Base-by-base conservation (phyloP, 2,888 invertebrate species). In the Hedya salicella region DNA sequence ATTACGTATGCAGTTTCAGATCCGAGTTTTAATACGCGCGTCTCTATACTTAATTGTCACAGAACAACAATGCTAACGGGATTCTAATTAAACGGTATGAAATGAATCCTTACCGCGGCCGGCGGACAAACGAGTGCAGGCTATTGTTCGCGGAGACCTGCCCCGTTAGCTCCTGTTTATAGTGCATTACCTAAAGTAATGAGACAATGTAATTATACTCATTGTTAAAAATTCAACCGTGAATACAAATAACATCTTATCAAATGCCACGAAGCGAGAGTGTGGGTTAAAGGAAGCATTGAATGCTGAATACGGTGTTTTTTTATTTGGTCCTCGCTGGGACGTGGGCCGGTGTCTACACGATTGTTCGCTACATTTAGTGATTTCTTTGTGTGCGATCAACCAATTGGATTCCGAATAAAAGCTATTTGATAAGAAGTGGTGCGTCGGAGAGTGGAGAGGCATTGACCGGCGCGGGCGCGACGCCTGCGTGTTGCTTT, bases 401-500 rank as follows among this genome's bases (percentile, higher is more conserved):
- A 46, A 46, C 13, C 19, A 46, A 11, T 21, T n/a, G 19, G 16
- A 17, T 56, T 56, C 14, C 5, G 16, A 16, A 56, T 30, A 30
- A 44, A 56, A 30, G n/a, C 30, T 44, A 42, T 56, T 44, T 16
- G 25, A 42, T 44, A 30, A 17, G 42, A 30, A 30, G 42, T 9
- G 21, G 14, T 21, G 16, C 32, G 8, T 49, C n/a, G 1, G 32
- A 52, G 50, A 32, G 50, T 25, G 32, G 32, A 2, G 52, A 30
- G 25, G n/a, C 25, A 32, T 3, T 14, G 21, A 48, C 32, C 46
- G 36, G 16, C 16, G 36, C 39, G 8, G 9, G 21, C 59, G 54
- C 42, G 3, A 14, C 63, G 65, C 65, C 65, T 65, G 46, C 11
- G 9, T 52, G 44, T 60, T 65, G 44, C 14, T 25, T 17, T 65